phyloP scores from a whole-genome alignment of 2,888 invertebrate species.

The Drosophila paramelanica region DNA sequence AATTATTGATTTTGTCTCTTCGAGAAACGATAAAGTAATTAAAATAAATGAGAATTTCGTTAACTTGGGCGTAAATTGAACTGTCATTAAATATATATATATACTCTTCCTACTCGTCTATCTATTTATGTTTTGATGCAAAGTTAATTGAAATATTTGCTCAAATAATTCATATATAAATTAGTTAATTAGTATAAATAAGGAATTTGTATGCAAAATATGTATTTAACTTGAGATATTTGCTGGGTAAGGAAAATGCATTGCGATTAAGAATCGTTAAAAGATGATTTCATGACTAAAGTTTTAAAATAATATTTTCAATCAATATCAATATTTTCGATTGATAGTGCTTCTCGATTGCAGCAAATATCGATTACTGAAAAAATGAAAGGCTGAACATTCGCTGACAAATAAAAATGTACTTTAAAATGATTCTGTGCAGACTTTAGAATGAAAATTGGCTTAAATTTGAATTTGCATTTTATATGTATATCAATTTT shows the following conservation, averaged over 20 bases:
- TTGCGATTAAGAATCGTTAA: too few species aligned
- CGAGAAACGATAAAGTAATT: conserved; percentile 41
- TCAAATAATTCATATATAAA: conserved; percentile 3
- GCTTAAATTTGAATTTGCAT: too few species aligned
- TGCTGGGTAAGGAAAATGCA: neutral
- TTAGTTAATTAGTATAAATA: conserved; percentile 23
- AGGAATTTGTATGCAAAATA: neutral
- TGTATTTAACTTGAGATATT: neutral
- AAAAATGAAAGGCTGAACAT: neutral
- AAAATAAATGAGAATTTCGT: conserved; percentile 51
- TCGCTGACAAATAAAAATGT: neutral
- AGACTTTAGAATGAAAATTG: neutral
- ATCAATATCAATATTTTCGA: too few species aligned
- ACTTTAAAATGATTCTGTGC: neutral
- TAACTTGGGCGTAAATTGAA: conserved; percentile 28
- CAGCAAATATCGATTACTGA: too few species aligned
- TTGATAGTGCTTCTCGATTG: too few species aligned
- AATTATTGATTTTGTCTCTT: conserved; percentile 48
- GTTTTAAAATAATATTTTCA: too few species aligned
- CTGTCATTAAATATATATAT: neutral
- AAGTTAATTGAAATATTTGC: conserved; percentile 6
- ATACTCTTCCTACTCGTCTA: neutral
- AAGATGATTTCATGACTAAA: too few species aligned
- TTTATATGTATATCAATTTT: neutral
- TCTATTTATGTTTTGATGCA: neutral